Percentiles rank a stretch among this genome's conserved stretches.
phyloP scores from a whole-genome alignment of 2,888 invertebrate genomes.

The Amphimallon solstitiale region DNA sequence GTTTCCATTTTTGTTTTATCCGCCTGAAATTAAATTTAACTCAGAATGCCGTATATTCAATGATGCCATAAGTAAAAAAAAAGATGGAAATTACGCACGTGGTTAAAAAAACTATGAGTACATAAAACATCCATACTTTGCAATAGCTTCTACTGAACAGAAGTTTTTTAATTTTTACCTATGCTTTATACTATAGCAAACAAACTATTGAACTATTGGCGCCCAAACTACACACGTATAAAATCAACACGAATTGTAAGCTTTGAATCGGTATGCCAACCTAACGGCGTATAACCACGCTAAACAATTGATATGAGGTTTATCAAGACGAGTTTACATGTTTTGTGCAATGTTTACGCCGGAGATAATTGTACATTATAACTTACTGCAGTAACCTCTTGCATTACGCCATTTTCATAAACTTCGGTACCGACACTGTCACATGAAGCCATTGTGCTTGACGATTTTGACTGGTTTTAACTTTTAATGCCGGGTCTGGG shows the following conservation, averaged over 20 bases:
- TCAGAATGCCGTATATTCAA: conserved; percentile 6
- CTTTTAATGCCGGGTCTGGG: conserved; percentile 1
- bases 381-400: conserved; percentile 47
- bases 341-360: background rate
- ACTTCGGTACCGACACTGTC: conserved; percentile 45
- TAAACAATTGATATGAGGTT: background rate
- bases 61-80: conserved; percentile 1
- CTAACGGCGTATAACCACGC: background rate
- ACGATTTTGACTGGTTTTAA: background rate
- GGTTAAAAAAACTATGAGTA: conserved; percentile 24
- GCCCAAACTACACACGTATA: conserved; percentile 30
- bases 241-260: conserved; percentile 9
- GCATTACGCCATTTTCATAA: conserved; percentile 48
- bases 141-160: conserved; percentile 1
- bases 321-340: background rate
- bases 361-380: background rate
- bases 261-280: conserved; percentile 13
- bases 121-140: conserved; percentile 7
- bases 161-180: conserved; percentile 28
- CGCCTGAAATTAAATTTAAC: conserved; percentile 31
- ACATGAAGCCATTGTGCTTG: conserved; percentile 47
- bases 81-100: conserved; percentile 32
- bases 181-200: conserved; percentile 10
- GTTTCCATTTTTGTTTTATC: conserved; percentile 61
- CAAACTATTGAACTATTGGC: conserved; percentile 23